These are phyloP conservation scores for Macropis europaea DNA, from an alignment of 2,888 invertebrate genomes.

Conservation along the genomic window DNA sequence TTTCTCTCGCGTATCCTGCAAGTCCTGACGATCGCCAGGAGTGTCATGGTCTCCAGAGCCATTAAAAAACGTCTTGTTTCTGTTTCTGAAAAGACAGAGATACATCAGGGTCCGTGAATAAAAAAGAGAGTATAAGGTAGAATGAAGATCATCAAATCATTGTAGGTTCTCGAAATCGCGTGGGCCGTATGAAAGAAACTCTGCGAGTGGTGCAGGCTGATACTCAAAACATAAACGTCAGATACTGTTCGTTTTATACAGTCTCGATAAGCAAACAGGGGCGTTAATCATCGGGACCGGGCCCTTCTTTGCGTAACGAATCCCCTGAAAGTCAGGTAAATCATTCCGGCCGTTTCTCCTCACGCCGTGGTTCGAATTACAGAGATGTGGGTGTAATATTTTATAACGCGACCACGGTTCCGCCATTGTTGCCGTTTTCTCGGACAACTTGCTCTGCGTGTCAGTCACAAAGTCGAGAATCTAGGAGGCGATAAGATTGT, in stretches of 20 bases:
- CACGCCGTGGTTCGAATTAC: constrained; percentile 9
- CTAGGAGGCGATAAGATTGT: not conserved
- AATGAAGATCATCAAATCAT: too few relatives aligned
- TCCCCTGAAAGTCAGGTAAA: constrained; percentile 38
- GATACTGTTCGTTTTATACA: constrained; percentile 39
- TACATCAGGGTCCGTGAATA: too few relatives aligned
- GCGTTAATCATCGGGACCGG: constrained; percentile 32
- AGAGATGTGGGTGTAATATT: constrained; percentile 22
- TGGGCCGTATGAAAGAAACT: constrained; percentile 14
- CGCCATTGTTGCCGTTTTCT: constrained; percentile 8
- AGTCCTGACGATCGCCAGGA: not conserved
- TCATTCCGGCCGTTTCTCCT: constrained; percentile 30
- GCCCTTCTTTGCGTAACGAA: constrained; percentile 27
- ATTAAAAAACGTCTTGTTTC: too few relatives aligned
- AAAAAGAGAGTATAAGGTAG: too few relatives aligned
- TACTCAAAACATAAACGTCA: constrained; percentile 53
- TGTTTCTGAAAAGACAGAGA: too few relatives aligned
- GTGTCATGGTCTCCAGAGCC: not conserved
- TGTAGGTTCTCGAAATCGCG: not conserved
- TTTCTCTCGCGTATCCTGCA: too few relatives aligned
- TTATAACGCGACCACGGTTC: constrained; percentile 12
- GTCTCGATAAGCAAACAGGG: constrained; percentile 40
- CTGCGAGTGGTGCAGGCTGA: not conserved
- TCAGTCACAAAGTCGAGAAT: not conserved
- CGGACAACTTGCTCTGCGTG: not conserved